Conservation (phyloP, 2,888 invertebrate species). For the Drosophila austrosaltans region DNA sequence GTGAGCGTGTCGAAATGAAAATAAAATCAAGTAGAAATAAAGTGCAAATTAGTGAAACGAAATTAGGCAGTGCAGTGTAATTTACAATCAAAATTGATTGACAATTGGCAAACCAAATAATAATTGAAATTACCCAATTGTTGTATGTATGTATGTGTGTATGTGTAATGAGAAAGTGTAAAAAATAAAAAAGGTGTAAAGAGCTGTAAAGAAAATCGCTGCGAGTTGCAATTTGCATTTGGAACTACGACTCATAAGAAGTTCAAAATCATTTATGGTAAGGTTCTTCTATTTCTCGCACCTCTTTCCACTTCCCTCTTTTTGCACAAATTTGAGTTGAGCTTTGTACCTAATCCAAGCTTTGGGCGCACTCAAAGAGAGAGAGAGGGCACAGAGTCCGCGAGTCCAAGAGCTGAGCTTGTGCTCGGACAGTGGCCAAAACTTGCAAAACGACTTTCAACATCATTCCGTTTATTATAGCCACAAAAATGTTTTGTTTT, state of each 20-base stretch:
- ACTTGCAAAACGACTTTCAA: slow-evolving; percentile 83
- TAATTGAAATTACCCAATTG: slow-evolving; percentile 53
- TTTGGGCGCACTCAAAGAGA: slow-evolving; percentile 24
- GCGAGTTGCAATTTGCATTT: slow-evolving; percentile 21
- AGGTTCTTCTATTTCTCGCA: slow-evolving; percentile 24
- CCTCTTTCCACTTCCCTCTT: slow-evolving; percentile 11
- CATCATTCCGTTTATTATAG: slow-evolving; percentile 60
- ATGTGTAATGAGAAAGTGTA: slow-evolving; percentile 51
- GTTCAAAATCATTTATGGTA: slow-evolving; percentile 45
- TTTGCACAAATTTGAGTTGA: slow-evolving; percentile 20
- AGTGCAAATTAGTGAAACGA: slow-evolving; percentile 53
- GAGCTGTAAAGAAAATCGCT: not conserved
- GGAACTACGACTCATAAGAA: slow-evolving; percentile 38
- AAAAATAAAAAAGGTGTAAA: slow-evolving; percentile 23
- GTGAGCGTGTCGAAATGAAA: slow-evolving; percentile 56
- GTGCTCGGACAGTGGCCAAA: slow-evolving; percentile 42
- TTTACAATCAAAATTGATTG: slow-evolving; percentile 25
- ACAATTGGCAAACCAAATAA: slow-evolving; percentile 17
- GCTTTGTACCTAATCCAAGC: slow-evolving; percentile 44
- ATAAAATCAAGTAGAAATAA: slow-evolving; percentile 27
- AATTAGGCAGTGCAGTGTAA: slow-evolving; percentile 41
- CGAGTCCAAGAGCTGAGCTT: slow-evolving; percentile 18
- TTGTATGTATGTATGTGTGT: slow-evolving; percentile 22
- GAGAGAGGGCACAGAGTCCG: not conserved
- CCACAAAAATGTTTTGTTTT: slow-evolving; percentile 16